These are phyloP conservation scores for Agriopis marginaria DNA, from an alignment of 2,888 invertebrate genomes.

Conservation along the genomic window DNA sequence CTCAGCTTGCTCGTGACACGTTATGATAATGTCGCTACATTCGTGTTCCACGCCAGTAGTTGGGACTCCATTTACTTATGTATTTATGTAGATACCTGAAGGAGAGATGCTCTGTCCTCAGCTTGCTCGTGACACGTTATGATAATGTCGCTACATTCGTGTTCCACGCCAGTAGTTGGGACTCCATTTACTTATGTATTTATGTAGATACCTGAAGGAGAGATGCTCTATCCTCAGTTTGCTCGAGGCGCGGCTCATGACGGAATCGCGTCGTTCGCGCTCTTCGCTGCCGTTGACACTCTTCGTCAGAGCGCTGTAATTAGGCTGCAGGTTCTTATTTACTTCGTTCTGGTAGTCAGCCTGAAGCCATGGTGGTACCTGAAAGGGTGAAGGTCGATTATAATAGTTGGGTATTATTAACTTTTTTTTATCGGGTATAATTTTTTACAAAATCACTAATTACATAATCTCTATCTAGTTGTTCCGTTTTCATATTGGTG, in stretches of 20 bases:
- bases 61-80: not conserved
- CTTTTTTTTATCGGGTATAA: too few relatives aligned
- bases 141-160: too few relatives aligned
- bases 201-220: constrained; percentile 61
- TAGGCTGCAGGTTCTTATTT: constrained; percentile 81
- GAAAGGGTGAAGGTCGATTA: constrained; percentile 16
- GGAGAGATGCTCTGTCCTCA: constrained; percentile 78
- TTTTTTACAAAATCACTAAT: too few relatives aligned
- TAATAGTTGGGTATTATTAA: too few relatives aligned
- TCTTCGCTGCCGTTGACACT: constrained; percentile 75
- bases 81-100: constrained; percentile 54
- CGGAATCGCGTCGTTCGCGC: constrained; percentile 75
- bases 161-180: not conserved
- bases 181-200: not conserved
- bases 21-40: too few relatives aligned
- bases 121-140: constrained; percentile 69
- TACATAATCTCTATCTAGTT: too few relatives aligned
- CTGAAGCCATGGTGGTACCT: constrained; percentile 92
- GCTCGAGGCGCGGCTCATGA: constrained; percentile 80
- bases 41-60: not conserved
- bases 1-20: not conserved
- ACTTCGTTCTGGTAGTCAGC: constrained; percentile 87
- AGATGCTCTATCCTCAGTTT: constrained; percentile 79
- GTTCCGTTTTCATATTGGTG: too few relatives aligned
- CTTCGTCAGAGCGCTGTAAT: constrained; percentile 75